Base-by-base conservation (phyloP, 2,888 invertebrate genomes). In the Ophioninae sp. region DNA sequence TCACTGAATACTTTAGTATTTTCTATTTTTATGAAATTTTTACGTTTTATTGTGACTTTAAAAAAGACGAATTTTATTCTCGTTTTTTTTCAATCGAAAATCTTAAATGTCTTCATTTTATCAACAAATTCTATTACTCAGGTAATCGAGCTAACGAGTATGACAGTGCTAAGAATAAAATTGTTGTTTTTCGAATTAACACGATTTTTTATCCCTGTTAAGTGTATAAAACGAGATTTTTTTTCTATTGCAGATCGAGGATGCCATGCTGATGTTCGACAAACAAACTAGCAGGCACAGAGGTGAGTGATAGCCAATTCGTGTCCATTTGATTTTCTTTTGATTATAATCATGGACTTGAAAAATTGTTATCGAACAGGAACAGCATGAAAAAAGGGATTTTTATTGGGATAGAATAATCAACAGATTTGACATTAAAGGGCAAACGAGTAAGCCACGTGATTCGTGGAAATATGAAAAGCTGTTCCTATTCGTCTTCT, bases 221-320 rank as follows among this genome's bases (percentile, higher is more conserved):
- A 44, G n/a, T 0, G 13, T 2, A 37, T 10, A n/a, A 59, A 64
- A 23, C 20, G 74, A 74, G 59, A 20, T 71, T 61, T 79, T 44
- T 9, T 23, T 86, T 81, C 88, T 85, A 93, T 97, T 97, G 86
- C 97, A 99, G 98, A 98, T 99, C 93, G 99, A 99, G 94, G 99
- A 99, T 94, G 99, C 99, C 91, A 99, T 99, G 99, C 96, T 99
- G 93, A 99, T 99, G 99, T 99, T 99, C 95, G 99, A 99, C 95
- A 99, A 99, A 96, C 98, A 99, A 94, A 99, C 99, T 93, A 99
- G 99, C 95, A 97, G 99, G 95, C 99, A 99, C 95, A 97, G 99
- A 97, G 98, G 98, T 98, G 81, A 92, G 92, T 90, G 5, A 76
- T 30, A 59, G 39, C 7, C 5, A 30, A 69, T 72, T 72, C 22